phyloP scores from a whole-genome alignment of 2,888 invertebrate species.

The Caenorhabditis sinica region DNA sequence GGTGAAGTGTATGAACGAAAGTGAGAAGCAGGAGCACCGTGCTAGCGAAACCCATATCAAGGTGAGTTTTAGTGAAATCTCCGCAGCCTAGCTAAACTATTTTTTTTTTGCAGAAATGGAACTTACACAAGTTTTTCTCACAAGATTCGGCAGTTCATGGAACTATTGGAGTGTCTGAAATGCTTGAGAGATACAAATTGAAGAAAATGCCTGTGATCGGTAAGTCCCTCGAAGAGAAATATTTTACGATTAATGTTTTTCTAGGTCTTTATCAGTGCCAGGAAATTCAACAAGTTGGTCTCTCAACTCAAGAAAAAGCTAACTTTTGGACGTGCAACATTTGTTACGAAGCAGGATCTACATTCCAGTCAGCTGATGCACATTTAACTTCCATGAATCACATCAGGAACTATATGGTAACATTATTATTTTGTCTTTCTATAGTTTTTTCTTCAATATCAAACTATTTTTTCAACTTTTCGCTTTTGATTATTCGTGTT shows the following conservation, averaged over 20 bases:
- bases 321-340: slow-evolving; percentile 72
- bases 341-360: slow-evolving; percentile 68
- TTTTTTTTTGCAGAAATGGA: slow-evolving; percentile 37
- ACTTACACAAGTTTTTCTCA: slow-evolving; percentile 55
- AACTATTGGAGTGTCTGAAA: slow-evolving; percentile 10
- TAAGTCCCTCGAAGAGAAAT: not conserved
- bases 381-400: slow-evolving; percentile 68
- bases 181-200: slow-evolving; percentile 54
- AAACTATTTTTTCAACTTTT: slow-evolving; percentile 2
- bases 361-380: slow-evolving; percentile 67
- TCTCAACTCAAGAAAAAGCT: slow-evolving; percentile 4
- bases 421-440: not conserved
- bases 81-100: not conserved
- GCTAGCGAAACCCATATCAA: slow-evolving; percentile 8
- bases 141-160: slow-evolving; percentile 22
- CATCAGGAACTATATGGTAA: slow-evolving; percentile 66
- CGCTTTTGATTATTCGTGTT: not conserved
- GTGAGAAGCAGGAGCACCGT: slow-evolving; percentile 12
- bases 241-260: not conserved
- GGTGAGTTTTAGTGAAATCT: slow-evolving; percentile 10
- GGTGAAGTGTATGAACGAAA: not conserved
- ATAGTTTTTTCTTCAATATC: not conserved
- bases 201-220: slow-evolving; percentile 41
- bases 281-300: slow-evolving; percentile 34
- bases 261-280: slow-evolving; percentile 25